phyloP scores from a whole-genome alignment of 1,140 invertebrate genomes.

The Lepidotrigona ventralis region DNA sequence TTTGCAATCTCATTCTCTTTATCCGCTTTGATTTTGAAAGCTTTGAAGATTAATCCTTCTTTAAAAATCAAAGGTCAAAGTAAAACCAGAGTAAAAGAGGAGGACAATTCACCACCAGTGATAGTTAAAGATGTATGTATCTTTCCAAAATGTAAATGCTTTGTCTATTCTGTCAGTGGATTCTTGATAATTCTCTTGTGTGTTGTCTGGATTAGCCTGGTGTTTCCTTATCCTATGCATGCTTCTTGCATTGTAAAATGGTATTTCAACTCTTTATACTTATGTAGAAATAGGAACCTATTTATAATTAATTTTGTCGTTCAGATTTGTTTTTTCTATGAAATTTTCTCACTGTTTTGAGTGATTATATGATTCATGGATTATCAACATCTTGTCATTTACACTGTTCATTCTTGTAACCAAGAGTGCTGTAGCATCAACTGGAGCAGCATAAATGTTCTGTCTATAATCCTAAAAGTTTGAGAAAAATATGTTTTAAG shows the following conservation, averaged over 20 bases:
- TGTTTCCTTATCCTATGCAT: constrained; percentile 66
- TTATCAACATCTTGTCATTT: not conserved
- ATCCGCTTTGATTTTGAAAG: not conserved
- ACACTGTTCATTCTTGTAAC: not conserved
- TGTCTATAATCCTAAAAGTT: not conserved
- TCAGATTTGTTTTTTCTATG: not conserved
- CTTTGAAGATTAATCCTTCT: not conserved
- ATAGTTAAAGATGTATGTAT: constrained; percentile 3
- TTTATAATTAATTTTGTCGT: not conserved
- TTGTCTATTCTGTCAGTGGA: constrained; percentile 17
- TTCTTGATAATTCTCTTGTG: constrained; percentile 36
- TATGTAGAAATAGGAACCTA: not conserved
- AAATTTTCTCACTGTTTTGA: not conserved
- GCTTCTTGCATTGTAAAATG: constrained; percentile 67
- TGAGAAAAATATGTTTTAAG: constrained; percentile 49
- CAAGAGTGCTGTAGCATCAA: not conserved
- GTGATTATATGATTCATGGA: not conserved
- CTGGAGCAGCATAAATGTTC: constrained; percentile 14
- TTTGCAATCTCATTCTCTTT: not conserved
- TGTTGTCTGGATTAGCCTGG: constrained; percentile 14
- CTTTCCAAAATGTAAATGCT: constrained; percentile 13
- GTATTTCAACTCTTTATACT: constrained; percentile 34
- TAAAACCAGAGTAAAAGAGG: not conserved
- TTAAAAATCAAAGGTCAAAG: not conserved
- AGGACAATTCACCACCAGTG: not conserved